Conservation (phyloP, 2,797 vertebrate genomes). For the Sciaenops ocellatus region DNA sequence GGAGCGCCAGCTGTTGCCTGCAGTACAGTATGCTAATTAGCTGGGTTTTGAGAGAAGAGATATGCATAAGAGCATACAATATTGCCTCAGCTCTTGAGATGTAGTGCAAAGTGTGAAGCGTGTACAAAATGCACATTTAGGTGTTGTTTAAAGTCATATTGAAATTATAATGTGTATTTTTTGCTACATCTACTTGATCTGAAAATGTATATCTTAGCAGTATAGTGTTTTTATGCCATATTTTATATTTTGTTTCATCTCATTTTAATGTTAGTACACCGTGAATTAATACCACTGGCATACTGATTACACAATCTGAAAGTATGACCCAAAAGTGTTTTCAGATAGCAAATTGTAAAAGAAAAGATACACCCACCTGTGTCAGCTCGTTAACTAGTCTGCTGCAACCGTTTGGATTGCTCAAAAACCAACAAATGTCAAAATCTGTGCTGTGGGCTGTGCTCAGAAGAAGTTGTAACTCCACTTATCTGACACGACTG, state of each 20-base stretch:
- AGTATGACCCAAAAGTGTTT: not conserved
- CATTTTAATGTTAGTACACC: slow-evolving; percentile 3
- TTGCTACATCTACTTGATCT: slow-evolving; percentile 4
- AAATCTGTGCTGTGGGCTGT: not conserved
- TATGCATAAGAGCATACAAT: slow-evolving; percentile 53
- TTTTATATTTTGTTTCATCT: slow-evolving; percentile 24
- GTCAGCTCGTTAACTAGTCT: not conserved
- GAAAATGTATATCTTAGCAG: not conserved
- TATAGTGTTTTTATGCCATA: not conserved
- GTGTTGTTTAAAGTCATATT: not conserved
- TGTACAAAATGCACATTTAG: slow-evolving; percentile 26
- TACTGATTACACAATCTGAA: not conserved
- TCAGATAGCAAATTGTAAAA: not conserved
- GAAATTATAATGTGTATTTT: slow-evolving; percentile 10
- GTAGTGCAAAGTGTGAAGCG: slow-evolving; percentile 6
- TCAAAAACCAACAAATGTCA: slow-evolving; percentile 7
- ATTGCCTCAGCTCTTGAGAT: slow-evolving; percentile 28
- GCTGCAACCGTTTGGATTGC: not conserved
- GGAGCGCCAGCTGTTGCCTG: slow-evolving; percentile 74
- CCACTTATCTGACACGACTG: not conserved
- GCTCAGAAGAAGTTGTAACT: not conserved
- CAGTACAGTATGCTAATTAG: slow-evolving; percentile 78
- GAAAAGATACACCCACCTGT: not conserved
- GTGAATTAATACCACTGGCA: not conserved
- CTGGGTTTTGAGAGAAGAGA: slow-evolving; percentile 59